phyloP scores from a whole-genome alignment of 2,113 vertebrate genomes.

The Perognathus longimembris region DNA sequence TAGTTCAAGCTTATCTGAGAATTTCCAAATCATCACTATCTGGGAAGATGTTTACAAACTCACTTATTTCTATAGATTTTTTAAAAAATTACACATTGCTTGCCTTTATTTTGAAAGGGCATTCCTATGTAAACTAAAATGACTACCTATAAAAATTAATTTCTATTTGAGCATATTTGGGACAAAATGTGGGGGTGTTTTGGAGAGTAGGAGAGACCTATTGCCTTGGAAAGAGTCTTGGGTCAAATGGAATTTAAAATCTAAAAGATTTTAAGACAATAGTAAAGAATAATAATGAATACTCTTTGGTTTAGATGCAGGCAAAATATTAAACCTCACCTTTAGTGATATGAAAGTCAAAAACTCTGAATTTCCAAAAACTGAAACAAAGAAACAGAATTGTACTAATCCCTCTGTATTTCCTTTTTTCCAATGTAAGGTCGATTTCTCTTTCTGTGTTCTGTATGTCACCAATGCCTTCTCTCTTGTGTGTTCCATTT shows the following conservation, averaged over 20 bases:
- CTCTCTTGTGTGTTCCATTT: neutral
- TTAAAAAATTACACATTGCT: neutral
- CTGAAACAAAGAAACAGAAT: slow-evolving; percentile 51
- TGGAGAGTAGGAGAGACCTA: neutral
- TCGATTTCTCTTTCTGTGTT: neutral
- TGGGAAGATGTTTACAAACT: slow-evolving; percentile 6
- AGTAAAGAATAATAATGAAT: neutral
- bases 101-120: neutral
- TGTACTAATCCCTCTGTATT: neutral
- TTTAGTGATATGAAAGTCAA: neutral
- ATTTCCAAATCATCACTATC: slow-evolving; percentile 15
- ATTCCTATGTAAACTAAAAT: slow-evolving; percentile 5
- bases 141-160: neutral
- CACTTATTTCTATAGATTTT: slow-evolving; percentile 14
- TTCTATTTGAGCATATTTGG: neutral
- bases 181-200: neutral
- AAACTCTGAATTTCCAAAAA: slow-evolving; percentile 3
- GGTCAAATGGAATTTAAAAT: slow-evolving; percentile 8
- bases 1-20: neutral
- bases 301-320: neutral
- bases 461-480: neutral
- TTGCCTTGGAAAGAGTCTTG: neutral
- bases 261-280: neutral
- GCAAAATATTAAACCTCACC: neutral
- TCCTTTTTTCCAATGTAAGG: neutral